Evolutionary conservation across 2,113 vertebrate genomes (phyloP).

Genomic region (Myiozetetes cayanensis): DNA sequence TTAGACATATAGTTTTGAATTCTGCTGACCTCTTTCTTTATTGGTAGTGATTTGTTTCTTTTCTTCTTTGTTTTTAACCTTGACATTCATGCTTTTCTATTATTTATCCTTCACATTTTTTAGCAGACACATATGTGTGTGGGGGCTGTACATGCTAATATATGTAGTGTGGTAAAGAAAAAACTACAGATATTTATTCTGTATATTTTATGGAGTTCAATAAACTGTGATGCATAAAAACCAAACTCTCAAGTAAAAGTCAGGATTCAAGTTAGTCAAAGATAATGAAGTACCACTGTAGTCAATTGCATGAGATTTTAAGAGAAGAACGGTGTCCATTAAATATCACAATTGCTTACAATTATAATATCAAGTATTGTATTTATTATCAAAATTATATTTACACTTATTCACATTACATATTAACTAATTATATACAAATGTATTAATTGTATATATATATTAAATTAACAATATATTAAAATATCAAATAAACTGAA

Average conservation of each 20-base stretch:
- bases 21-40: not conserved
- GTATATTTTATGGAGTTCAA: not conserved
- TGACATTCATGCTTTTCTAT: not conserved
- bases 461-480: not conserved
- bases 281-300: not conserved
- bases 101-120: not conserved
- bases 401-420: not conserved
- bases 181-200: not conserved
- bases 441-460: not conserved
- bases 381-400: not conserved
- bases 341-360: not conserved
- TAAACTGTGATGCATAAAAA: not conserved
- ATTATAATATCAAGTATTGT: not conserved
- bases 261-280: not conserved
- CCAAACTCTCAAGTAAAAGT: not conserved
- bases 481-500: not conserved
- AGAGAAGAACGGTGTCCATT: not conserved
- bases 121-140: rapidly evolving
- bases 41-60: not conserved
- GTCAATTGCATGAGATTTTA: not conserved
- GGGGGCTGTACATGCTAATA: not conserved
- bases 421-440: not conserved
- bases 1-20: not conserved
- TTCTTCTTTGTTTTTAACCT: not conserved
- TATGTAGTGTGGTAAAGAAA: not conserved